A percentile compares a stretch with the other conserved stretches of the same genome.
Evolutionary conservation across 2,797 vertebrate species (phyloP).

Genomic region (Microcaecilia unicolor): DNA sequence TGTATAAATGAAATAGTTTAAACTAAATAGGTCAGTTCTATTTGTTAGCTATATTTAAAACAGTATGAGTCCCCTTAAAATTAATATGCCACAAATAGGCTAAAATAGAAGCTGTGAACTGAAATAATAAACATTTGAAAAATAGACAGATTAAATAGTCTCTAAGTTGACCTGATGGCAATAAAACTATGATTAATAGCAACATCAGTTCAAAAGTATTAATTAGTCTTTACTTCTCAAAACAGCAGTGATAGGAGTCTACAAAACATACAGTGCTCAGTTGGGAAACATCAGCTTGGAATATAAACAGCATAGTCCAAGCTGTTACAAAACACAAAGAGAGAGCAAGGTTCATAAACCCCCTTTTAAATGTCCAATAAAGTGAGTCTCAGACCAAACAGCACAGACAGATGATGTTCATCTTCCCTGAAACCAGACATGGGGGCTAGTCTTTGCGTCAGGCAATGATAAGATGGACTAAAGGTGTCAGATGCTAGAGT

Average conservation of each 20-base stretch:
- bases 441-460: conserved; percentile 10
- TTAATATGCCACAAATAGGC: too few species aligned
- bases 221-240: conserved; percentile 28
- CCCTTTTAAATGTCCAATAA: conserved; percentile 33
- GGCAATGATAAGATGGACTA: conserved; percentile 31
- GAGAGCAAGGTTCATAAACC: conserved; percentile 28
- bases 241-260: conserved; percentile 22
- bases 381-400: conserved; percentile 28
- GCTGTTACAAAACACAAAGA: conserved; percentile 22
- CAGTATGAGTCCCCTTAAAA: too few species aligned
- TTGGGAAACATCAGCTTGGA: conserved; percentile 14
- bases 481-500: conserved; percentile 11
- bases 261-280: conserved; percentile 1
- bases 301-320: conserved; percentile 33
- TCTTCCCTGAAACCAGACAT: conserved; percentile 31
- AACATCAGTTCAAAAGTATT: conserved; percentile 19
- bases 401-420: conserved; percentile 35
- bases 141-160: conserved; percentile 12
- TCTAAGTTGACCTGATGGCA: conserved; percentile 8
- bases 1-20: too few species aligned
- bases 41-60: too few species aligned
- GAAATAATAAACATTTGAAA: too few species aligned
- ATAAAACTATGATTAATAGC: conserved; percentile 34
- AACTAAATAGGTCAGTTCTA: too few species aligned
- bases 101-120: too few species aligned